These are phyloP conservation scores for Cephus runcator DNA, from an alignment of 2,888 invertebrate species.

Conservation along the genomic window DNA sequence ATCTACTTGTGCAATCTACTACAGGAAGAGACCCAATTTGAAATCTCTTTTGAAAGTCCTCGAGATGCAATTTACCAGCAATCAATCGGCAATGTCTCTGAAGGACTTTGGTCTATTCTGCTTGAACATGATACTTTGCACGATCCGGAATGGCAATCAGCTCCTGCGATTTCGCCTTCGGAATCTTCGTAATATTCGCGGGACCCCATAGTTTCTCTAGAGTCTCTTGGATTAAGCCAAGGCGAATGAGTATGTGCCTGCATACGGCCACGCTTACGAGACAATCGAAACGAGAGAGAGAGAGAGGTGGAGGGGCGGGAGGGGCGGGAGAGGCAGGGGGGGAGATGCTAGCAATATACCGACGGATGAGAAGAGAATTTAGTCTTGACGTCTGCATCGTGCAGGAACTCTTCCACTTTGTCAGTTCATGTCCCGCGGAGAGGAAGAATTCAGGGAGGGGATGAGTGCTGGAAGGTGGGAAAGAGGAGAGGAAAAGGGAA, in stretches of 20 bases:
- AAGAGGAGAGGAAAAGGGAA: neutral
- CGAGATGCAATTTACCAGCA: too few species aligned
- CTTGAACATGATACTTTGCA: neutral
- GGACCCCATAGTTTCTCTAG: constrained; percentile 6
- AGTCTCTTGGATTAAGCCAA: neutral
- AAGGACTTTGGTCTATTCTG: constrained; percentile 25
- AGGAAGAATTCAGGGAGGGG: neutral
- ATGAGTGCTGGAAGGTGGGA: neutral
- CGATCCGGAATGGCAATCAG: constrained; percentile 11
- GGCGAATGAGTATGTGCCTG: too few species aligned
- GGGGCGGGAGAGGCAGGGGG: too few species aligned
- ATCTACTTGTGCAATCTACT: too few species aligned
- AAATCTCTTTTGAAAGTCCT: too few species aligned
- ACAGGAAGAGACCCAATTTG: too few species aligned
- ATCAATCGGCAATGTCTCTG: constrained; percentile 29
- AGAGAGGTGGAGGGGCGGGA: too few species aligned
- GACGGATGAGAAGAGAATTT: neutral
- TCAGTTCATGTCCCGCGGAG: too few species aligned
- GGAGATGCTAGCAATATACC: too few species aligned
- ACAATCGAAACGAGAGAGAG: too few species aligned
- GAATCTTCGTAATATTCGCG: constrained; percentile 19
- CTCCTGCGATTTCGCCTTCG: constrained; percentile 9
- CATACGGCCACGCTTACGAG: too few species aligned
- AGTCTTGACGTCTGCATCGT: neutral
- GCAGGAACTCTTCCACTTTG: neutral